A percentile compares a stretch with the other conserved stretches of the same genome.
These are phyloP conservation scores for Pao palembangensis DNA, from an alignment of 2,113 vertebrate genomes.

Conservation along the genomic window DNA sequence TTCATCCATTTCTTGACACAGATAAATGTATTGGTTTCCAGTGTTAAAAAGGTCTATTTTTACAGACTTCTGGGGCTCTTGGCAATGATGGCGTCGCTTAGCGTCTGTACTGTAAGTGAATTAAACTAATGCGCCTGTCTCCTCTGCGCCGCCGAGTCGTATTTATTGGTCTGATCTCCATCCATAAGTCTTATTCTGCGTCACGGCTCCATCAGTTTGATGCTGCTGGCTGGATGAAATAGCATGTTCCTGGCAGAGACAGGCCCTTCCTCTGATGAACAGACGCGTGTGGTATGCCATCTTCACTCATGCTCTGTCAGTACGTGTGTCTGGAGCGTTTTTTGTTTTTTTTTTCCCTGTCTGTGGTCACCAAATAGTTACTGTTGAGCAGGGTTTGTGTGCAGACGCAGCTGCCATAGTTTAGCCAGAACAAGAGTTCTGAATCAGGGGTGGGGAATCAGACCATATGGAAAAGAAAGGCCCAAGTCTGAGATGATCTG, in stretches of 20 bases:
- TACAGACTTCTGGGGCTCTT: conserved; percentile 49
- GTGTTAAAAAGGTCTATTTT: conserved; percentile 15
- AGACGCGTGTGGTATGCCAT: conserved; percentile 28
- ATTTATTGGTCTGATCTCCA: conserved; percentile 65
- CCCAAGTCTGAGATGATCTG: too few relatives aligned
- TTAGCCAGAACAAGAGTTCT: too few relatives aligned
- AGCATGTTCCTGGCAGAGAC: conserved; percentile 24
- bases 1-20: conserved; percentile 21
- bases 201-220: conserved; percentile 52
- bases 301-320: conserved; percentile 15
- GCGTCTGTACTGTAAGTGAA: conserved; percentile 61
- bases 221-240: conserved; percentile 47
- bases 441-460: too few relatives aligned
- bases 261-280: conserved; percentile 29
- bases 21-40: neutral
- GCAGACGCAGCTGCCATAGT: too few relatives aligned
- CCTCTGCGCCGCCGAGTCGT: conserved; percentile 47
- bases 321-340: conserved; percentile 1
- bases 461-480: too few relatives aligned
- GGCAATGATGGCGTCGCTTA: conserved; percentile 41
- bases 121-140: conserved; percentile 71
- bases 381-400: neutral
- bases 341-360: neutral
- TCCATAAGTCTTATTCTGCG: conserved; percentile 53
- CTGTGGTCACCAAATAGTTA: conserved; percentile 11